phyloP scores from a whole-genome alignment of 2,797 vertebrate genomes.

The Danio choprae region DNA sequence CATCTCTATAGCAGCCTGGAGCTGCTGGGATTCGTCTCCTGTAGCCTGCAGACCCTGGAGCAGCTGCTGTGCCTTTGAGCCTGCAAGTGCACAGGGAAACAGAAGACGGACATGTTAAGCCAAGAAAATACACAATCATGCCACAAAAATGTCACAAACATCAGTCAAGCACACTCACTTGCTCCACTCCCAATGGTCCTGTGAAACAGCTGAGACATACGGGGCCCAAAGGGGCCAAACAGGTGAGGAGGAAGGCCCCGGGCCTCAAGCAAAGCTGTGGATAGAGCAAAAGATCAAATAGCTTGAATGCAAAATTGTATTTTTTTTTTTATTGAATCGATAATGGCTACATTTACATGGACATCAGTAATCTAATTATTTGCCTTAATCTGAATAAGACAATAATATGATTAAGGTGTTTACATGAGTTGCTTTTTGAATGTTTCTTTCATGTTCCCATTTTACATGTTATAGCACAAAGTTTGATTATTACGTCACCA shows the following conservation, averaged over 20 bases:
- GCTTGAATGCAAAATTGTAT: not conserved
- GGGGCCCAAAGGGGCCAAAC: constrained; percentile 96
- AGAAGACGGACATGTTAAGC: not conserved
- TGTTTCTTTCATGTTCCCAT: too few species aligned
- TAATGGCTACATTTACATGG: too few species aligned
- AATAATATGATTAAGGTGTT: too few species aligned
- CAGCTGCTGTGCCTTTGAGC: constrained; percentile 98
- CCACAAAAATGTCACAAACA: not conserved
- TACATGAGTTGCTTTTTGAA: too few species aligned
- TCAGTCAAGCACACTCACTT: constrained; percentile 81
- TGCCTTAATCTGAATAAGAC: too few species aligned
- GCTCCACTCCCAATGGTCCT: constrained; percentile 99
- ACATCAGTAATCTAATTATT: too few species aligned
- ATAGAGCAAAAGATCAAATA: constrained; percentile 27
- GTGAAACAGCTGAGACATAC: constrained; percentile 99
- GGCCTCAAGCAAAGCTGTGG: constrained; percentile 93
- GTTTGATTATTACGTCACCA: too few species aligned
- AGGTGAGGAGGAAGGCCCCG: constrained; percentile 98
- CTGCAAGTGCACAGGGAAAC: constrained; percentile 68
- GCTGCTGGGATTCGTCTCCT: constrained; percentile 96
- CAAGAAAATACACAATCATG: not conserved
- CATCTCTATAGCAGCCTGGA: constrained; percentile 99
- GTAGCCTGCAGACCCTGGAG: constrained; percentile 97
- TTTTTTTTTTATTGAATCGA: too few species aligned
- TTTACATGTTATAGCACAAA: too few species aligned